phyloP scores from a whole-genome alignment of 2,888 invertebrate species.

The Drosophila merina region DNA sequence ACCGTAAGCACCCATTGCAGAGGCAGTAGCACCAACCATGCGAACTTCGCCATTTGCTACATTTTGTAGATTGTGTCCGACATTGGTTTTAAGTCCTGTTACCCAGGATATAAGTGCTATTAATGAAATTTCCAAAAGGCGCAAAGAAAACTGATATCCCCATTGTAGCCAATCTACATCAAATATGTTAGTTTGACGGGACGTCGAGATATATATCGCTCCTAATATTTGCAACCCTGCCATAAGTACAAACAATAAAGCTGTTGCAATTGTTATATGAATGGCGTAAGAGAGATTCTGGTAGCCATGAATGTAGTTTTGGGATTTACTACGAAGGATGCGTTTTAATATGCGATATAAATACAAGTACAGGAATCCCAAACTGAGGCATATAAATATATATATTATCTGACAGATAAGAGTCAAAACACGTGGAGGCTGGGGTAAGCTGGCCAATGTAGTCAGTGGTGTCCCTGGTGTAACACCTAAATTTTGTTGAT shows the following conservation, averaged over 20 bases:
- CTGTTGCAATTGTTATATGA: constrained; percentile 94
- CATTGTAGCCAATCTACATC: constrained; percentile 95
- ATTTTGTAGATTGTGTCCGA: constrained; percentile 80
- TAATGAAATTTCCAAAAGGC: constrained; percentile 94
- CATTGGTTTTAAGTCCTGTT: constrained; percentile 88
- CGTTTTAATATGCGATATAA: constrained; percentile 91
- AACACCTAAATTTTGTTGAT: constrained; percentile 56
- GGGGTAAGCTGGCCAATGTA: constrained; percentile 66
- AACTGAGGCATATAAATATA: constrained; percentile 92
- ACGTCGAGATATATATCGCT: constrained; percentile 87
- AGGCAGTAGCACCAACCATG: constrained; percentile 23
- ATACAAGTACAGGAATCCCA: constrained; percentile 94
- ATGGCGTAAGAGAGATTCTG: constrained; percentile 94
- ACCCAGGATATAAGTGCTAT: constrained; percentile 94
- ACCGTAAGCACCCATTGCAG: constrained; percentile 30
- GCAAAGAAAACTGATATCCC: constrained; percentile 94
- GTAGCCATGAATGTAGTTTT: constrained; percentile 91
- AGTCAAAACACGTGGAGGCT: constrained; percentile 86
- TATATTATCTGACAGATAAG: constrained; percentile 93
- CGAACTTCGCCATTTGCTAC: constrained; percentile 57
- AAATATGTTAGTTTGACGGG: constrained; percentile 80
- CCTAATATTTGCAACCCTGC: constrained; percentile 94
- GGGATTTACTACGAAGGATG: constrained; percentile 90
- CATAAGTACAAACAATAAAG: constrained; percentile 92
- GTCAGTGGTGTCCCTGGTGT: constrained; percentile 38